Percentiles rank a stretch among this genome's conserved stretches.
Evolutionary conservation across 1,140 invertebrate species (phyloP).

Genomic region (Cardiocondyla obscurior): DNA sequence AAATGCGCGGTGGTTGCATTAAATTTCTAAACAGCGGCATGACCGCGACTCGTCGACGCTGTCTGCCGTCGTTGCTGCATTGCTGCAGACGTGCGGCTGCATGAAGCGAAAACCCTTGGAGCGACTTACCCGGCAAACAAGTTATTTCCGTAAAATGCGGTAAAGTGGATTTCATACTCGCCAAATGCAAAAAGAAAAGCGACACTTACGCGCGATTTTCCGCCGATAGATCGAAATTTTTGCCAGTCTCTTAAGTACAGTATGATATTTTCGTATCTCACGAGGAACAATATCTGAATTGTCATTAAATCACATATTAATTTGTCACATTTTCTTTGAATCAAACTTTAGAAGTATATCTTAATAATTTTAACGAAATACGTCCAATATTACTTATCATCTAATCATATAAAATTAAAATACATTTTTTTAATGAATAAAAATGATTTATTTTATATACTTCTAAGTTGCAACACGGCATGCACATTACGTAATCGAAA

Average conservation of each 20-base stretch:
- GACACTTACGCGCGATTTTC: background rate
- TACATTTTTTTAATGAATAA: background rate
- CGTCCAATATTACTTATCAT: background rate
- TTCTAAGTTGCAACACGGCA: background rate
- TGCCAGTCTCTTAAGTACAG: background rate
- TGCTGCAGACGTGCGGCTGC: background rate
- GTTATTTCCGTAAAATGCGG: constrained; percentile 23
- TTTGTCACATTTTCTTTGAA: background rate
- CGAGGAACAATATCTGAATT: background rate
- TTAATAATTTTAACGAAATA: background rate
- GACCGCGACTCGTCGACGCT: constrained; percentile 40
- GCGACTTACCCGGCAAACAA: constrained; percentile 32
- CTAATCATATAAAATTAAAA: background rate
- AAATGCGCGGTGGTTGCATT: constrained; percentile 60
- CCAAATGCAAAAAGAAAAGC: background rate
- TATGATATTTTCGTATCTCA: background rate
- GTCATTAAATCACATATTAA: background rate
- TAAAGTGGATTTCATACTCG: constrained; percentile 14
- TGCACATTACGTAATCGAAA: constrained; percentile 7
- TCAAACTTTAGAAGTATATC: background rate
- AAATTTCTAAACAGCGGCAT: constrained; percentile 67
- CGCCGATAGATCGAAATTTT: background rate
- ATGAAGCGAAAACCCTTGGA: background rate
- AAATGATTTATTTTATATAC: constrained; percentile 21
- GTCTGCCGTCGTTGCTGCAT: constrained; percentile 19